phyloP scores from a whole-genome alignment of 1,140 invertebrate genomes.

The Aphidius ervi region DNA sequence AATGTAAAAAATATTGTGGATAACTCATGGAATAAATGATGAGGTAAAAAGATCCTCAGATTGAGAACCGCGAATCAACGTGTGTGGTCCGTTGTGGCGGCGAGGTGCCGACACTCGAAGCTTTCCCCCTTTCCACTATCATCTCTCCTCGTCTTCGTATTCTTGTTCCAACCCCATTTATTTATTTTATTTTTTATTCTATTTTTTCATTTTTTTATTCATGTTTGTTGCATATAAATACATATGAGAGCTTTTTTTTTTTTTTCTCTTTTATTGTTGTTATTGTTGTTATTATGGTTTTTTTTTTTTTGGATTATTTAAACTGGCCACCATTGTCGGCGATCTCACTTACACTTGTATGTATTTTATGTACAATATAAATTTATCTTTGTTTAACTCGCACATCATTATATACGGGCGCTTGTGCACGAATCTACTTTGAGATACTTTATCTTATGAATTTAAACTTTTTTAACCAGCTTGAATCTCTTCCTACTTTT shows the following conservation, averaged over 20 bases:
- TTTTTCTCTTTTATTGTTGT: neutral
- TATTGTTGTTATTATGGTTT: neutral
- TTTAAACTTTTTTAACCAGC: no score
- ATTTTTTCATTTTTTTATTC: conserved; percentile 17
- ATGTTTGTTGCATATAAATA: conserved; percentile 22
- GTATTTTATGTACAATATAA: neutral
- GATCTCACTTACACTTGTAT: conserved; percentile 20
- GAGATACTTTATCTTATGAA: no score
- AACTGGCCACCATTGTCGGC: conserved; percentile 22
- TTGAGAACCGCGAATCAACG: conserved; percentile 51
- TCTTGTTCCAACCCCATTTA: conserved; percentile 29
- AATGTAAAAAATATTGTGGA: no score
- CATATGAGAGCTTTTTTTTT: conserved; percentile 23
- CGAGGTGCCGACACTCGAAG: conserved; percentile 54
- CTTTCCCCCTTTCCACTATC: conserved; percentile 32
- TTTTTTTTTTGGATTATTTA: conserved; percentile 13
- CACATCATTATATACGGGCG: conserved; percentile 48
- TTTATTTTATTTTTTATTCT: conserved; percentile 13
- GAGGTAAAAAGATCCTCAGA: conserved; percentile 24
- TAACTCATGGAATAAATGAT: no score
- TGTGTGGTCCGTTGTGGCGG: conserved; percentile 53
- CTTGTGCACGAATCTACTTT: conserved; percentile 47
- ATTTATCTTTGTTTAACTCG: conserved; percentile 29
- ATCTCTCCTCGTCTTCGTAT: conserved; percentile 28
- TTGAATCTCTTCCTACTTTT: no score